These are phyloP conservation scores for Emmelina monodactyla DNA, from an alignment of 2,888 invertebrate species.

Conservation along the genomic window DNA sequence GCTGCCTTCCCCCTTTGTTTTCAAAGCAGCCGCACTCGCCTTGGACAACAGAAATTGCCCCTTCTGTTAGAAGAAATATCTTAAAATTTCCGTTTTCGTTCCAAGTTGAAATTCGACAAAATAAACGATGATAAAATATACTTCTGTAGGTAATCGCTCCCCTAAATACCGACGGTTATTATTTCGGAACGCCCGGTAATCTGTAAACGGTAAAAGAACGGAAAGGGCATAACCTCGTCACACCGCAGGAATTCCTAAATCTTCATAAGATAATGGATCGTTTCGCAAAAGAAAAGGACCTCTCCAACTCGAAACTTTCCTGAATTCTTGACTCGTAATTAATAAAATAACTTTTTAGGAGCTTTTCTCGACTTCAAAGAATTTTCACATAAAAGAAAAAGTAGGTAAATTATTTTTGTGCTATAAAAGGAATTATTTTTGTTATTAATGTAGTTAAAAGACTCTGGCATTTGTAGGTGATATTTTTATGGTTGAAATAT, in stretches of 20 bases:
- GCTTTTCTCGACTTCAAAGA: constrained; percentile 65
- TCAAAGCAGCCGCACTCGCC: constrained; percentile 26
- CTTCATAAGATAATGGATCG: constrained; percentile 66
- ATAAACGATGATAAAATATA: not conserved
- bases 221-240: constrained; percentile 15
- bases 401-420: constrained; percentile 64
- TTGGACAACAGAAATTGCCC: constrained; percentile 11
- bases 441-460: constrained; percentile 49
- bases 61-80: no score
- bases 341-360: constrained; percentile 67
- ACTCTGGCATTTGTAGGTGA: no score
- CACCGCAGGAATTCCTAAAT: constrained; percentile 62
- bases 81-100: no score
- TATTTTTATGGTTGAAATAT: no score
- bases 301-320: constrained; percentile 58
- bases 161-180: no score
- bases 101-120: constrained; percentile 1
- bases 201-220: not conserved
- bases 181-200: not conserved
- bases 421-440: constrained; percentile 58
- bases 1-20: constrained; percentile 52
- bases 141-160: no score
- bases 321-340: constrained; percentile 66
- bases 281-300: constrained; percentile 58
- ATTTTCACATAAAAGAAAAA: constrained; percentile 63